Conservation (phyloP, 2,113 vertebrate genomes). For the Solea senegalensis region DNA sequence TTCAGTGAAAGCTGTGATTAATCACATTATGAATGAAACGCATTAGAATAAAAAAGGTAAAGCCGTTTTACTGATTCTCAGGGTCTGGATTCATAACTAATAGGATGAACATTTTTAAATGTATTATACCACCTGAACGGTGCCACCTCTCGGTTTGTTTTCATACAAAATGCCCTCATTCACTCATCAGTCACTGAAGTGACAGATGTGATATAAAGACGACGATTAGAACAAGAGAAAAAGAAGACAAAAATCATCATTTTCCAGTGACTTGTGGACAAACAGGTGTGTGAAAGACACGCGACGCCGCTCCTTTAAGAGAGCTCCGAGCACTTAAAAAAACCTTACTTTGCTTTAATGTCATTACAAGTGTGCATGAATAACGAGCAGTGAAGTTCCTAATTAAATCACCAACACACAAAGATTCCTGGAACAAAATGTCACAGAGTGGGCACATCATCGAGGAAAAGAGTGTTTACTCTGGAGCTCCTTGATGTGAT, state of each 20-base stretch:
- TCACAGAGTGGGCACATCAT: constrained; percentile 5
- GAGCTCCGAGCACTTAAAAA: constrained; percentile 6
- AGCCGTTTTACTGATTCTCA: not conserved
- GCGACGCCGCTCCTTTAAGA: constrained; percentile 24
- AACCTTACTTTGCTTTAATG: constrained; percentile 33
- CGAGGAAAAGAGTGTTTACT: constrained; percentile 10
- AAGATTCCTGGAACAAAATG: not conserved
- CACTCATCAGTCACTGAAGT: not conserved
- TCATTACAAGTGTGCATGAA: constrained; percentile 13
- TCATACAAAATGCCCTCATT: too few species aligned
- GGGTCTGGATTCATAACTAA: not conserved
- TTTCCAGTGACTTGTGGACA: too few species aligned
- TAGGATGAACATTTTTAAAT: not conserved
- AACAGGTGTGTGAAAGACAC: not conserved
- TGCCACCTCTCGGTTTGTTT: not conserved
- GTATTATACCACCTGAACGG: not conserved
- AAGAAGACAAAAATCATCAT: too few species aligned
- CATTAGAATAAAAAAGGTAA: too few species aligned
- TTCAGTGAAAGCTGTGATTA: too few species aligned
- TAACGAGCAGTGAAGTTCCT: not conserved
- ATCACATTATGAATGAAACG: too few species aligned
- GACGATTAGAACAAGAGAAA: too few species aligned
- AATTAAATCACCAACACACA: constrained; percentile 7
- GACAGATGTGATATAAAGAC: not conserved
- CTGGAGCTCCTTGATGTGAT: constrained; percentile 19